Evolutionary conservation across 2,888 invertebrate species (phyloP).

Genomic region (Macrosiphum euphorbiae): DNA sequence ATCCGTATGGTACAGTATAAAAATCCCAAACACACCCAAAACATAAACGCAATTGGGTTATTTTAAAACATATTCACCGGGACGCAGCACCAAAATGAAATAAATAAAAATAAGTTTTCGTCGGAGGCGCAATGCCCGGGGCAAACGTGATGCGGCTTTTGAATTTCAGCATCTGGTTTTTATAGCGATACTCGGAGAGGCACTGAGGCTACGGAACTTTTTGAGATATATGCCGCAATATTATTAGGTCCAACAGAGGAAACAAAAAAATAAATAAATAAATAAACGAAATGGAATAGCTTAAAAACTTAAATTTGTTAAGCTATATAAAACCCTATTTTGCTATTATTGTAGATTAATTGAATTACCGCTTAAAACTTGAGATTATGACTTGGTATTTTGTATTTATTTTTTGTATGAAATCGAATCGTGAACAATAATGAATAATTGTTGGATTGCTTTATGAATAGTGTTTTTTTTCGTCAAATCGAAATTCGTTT

Average conservation of each 20-base stretch:
- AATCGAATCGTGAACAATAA: neutral
- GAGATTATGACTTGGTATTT: neutral
- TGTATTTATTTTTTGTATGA: neutral
- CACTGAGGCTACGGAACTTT: neutral
- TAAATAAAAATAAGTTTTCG: conserved; percentile 28
- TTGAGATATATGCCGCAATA: neutral
- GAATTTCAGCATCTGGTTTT: conserved; percentile 13
- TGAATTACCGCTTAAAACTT: neutral
- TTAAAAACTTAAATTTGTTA: neutral
- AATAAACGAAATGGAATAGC: neutral
- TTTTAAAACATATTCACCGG: neutral
- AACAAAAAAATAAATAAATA: neutral
- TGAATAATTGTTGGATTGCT: neutral
- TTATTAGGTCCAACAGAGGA: neutral
- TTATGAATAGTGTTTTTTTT: neutral
- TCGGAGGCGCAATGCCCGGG: neutral
- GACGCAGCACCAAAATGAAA: neutral
- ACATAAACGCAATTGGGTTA: neutral
- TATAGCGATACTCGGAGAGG: neutral
- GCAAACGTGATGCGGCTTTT: neutral
- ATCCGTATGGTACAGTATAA: neutral
- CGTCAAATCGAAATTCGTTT: neutral
- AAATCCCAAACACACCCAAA: neutral
- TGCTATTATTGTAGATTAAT: neutral
- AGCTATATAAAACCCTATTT: neutral